Evolutionary conservation across 2,888 invertebrate genomes (phyloP).

Genomic region (Machimus rusticus): DNA sequence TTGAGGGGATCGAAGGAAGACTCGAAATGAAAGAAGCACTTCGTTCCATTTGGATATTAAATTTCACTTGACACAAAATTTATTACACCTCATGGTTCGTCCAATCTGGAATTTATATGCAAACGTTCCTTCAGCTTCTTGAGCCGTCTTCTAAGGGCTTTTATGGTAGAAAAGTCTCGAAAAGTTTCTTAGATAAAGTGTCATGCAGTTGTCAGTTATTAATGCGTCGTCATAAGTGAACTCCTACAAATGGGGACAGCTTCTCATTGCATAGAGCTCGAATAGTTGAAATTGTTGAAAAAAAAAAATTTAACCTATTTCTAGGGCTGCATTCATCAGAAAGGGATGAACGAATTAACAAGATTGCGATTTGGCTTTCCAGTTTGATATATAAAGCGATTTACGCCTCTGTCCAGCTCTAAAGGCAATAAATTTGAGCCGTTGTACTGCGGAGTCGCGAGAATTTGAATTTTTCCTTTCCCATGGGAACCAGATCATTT

Average conservation of each 20-base stretch:
- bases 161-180: background rate
- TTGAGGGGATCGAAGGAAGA: background rate
- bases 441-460: background rate
- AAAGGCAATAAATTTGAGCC: background rate
- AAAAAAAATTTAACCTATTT: background rate
- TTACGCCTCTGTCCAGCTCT: background rate
- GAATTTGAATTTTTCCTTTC: background rate
- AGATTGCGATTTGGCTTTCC: background rate
- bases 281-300: background rate
- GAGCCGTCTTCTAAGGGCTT: background rate
- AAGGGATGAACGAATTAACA: background rate
- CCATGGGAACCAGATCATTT: background rate
- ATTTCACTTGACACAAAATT: background rate
- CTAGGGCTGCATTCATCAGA: background rate
- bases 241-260: background rate
- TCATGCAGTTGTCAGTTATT: background rate
- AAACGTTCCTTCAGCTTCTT: background rate
- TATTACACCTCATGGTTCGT: background rate
- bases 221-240: background rate
- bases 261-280: background rate
- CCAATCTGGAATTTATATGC: background rate
- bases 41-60: conserved; percentile 4
- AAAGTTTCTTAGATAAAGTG: background rate
- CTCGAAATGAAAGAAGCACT: background rate
- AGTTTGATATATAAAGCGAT: background rate